These are phyloP conservation scores for Thaumetopoea pityocampa DNA, from an alignment of 1,140 invertebrate genomes.

Conservation along the genomic window DNA sequence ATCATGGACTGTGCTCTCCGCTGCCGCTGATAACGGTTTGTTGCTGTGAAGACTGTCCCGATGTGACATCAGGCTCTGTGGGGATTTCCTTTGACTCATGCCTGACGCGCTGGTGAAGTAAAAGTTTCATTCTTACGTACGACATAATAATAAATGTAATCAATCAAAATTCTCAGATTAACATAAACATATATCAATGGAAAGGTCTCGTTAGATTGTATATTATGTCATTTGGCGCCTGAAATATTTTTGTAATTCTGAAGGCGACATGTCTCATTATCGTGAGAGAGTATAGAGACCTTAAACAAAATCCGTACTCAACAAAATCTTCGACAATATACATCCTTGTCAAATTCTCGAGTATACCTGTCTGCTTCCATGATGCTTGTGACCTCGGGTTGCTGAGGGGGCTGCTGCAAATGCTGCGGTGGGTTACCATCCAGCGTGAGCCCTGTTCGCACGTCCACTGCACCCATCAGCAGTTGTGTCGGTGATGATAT, in stretches of 20 bases:
- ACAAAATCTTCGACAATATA: neutral
- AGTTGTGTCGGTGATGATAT: constrained; percentile 71
- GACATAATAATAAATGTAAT: no score
- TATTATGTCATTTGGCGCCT: no score
- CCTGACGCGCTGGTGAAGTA: constrained; percentile 42
- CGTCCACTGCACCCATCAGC: constrained; percentile 62
- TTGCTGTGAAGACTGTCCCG: constrained; percentile 54
- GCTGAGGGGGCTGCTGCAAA: constrained; percentile 56
- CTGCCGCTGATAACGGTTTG: constrained; percentile 70
- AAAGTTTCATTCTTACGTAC: no score
- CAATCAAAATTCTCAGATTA: no score
- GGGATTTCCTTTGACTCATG: constrained; percentile 63
- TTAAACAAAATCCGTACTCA: no score
- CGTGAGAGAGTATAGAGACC: no score
- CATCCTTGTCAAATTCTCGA: neutral
- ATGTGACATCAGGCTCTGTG: constrained; percentile 46
- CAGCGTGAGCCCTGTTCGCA: constrained; percentile 49
- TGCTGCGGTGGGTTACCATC: constrained; percentile 54
- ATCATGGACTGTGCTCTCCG: constrained; percentile 78
- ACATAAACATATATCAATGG: no score
- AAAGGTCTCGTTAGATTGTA: no score
- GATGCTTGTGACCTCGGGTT: constrained; percentile 66
- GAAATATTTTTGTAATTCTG: no score
- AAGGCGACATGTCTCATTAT: no score
- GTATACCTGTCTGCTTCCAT: constrained; percentile 78